Conservation (phyloP, 2,113 vertebrate species). For the Bambusicola thoracicus region DNA sequence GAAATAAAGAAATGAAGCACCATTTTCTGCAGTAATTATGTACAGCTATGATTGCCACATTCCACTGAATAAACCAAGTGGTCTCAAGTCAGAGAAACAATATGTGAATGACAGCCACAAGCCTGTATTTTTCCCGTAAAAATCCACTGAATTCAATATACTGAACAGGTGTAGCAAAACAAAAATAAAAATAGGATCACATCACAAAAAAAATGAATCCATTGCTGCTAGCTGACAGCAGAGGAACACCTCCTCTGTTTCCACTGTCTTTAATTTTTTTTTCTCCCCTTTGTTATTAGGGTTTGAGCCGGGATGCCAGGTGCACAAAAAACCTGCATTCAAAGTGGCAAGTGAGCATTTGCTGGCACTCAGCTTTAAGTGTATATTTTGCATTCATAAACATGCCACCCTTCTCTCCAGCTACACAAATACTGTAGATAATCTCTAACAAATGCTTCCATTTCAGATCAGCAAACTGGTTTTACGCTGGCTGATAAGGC, state of each 20-base stretch:
- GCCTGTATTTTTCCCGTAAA: constrained; percentile 49
- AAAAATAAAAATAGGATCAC: neutral
- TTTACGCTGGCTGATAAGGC: neutral
- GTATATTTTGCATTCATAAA: constrained; percentile 60
- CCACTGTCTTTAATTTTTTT: constrained; percentile 31
- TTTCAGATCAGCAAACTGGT: constrained; percentile 34
- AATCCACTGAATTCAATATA: neutral
- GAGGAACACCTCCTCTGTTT: constrained; percentile 35
- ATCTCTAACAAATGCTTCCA: constrained; percentile 32
- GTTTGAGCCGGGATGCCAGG: constrained; percentile 38
- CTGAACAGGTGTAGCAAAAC: neutral
- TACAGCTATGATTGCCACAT: constrained; percentile 40
- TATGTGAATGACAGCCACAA: neutral
- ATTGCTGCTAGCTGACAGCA: constrained; percentile 19
- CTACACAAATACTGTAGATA: constrained; percentile 50
- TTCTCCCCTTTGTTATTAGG: constrained; percentile 31
- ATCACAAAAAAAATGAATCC: constrained; percentile 15
- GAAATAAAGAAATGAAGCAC: constrained; percentile 34
- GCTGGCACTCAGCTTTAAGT: constrained; percentile 31
- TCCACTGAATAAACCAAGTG: constrained; percentile 32
- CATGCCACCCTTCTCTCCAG: constrained; percentile 19
- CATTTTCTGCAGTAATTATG: constrained; percentile 55
- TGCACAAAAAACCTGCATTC: constrained; percentile 58
- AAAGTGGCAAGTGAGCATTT: constrained; percentile 38
- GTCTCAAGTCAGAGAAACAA: constrained; percentile 20